These are phyloP conservation scores for Enteromius unitaeniatus DNA, from an alignment of 2,797 vertebrate species.

Conservation along the genomic window DNA sequence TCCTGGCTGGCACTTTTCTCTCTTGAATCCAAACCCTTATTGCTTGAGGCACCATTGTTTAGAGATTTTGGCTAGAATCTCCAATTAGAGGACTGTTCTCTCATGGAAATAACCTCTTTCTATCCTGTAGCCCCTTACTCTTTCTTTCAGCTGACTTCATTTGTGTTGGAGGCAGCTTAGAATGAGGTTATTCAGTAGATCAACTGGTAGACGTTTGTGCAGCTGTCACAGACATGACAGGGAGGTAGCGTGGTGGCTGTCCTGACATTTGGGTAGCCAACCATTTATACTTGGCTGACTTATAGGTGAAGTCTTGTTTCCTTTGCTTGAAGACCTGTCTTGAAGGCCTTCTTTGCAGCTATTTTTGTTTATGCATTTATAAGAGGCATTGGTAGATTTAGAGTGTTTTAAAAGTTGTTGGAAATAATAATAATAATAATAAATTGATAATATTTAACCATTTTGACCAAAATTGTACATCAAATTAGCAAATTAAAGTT, in stretches of 20 bases:
- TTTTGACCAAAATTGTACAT: neutral
- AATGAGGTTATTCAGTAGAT: slow-evolving; percentile 52
- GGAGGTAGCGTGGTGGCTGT: slow-evolving; percentile 27
- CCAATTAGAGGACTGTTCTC: slow-evolving; percentile 9
- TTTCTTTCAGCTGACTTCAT: slow-evolving; percentile 22
- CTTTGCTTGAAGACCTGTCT: slow-evolving; percentile 27
- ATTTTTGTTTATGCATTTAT: slow-evolving; percentile 24
- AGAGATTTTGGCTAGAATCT: slow-evolving; percentile 18
- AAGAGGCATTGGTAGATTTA: neutral
- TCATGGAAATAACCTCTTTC: neutral
- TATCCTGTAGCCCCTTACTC: neutral
- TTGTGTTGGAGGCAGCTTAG: slow-evolving; percentile 29
- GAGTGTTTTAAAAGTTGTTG: neutral
- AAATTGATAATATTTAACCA: neutral
- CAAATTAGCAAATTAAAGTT: neutral
- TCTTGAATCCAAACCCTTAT: slow-evolving; percentile 13
- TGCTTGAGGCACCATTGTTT: neutral
- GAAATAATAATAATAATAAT: no score
- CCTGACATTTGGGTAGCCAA: slow-evolving; percentile 30
- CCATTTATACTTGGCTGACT: slow-evolving; percentile 30
- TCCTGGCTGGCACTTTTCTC: slow-evolving; percentile 18
- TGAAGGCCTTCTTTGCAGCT: slow-evolving; percentile 14
- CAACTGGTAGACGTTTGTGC: slow-evolving; percentile 53
- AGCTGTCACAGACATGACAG: slow-evolving; percentile 61
- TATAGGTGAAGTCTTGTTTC: slow-evolving; percentile 45